Evolutionary conservation across 2,888 invertebrate genomes (phyloP).

Genomic region (Crepidodera aurea): DNA sequence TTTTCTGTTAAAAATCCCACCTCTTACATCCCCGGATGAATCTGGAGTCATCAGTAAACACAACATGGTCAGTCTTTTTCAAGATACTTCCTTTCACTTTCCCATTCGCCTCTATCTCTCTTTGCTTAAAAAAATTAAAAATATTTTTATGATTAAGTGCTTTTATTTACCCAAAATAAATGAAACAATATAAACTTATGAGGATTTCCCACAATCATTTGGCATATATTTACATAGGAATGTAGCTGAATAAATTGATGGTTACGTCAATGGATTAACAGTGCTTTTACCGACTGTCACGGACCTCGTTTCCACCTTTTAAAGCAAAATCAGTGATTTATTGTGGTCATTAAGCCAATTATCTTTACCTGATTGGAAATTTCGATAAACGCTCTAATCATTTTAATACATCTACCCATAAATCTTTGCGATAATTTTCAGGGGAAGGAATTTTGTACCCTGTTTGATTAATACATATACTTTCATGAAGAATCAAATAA

Average conservation of each 20-base stretch:
- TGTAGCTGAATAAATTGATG: neutral
- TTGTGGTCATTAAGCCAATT: conserved; percentile 28
- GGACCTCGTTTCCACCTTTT: conserved; percentile 25
- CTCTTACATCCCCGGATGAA: no score
- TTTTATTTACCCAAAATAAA: no score
- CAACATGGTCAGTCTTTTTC: no score
- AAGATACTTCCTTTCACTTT: no score
- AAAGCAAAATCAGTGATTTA: conserved; percentile 23
- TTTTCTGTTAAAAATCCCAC: no score
- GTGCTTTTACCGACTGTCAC: conserved; percentile 22
- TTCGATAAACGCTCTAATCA: conserved; percentile 28
- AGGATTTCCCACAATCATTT: no score
- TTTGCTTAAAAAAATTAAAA: no score
- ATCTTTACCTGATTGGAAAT: conserved; percentile 25
- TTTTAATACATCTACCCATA: conserved; percentile 26
- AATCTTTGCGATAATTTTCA: conserved; percentile 20
- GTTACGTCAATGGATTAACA: conserved; percentile 13
- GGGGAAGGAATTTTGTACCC: conserved; percentile 14
- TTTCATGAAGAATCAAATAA: conserved; percentile 12
- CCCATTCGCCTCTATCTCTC: no score
- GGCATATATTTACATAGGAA: no score
- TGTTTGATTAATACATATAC: conserved; percentile 20
- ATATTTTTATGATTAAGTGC: no score
- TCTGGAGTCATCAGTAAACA: no score
- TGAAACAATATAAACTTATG: no score